A percentile compares a stretch with the other conserved stretches of the same genome.
Evolutionary conservation across 2,113 vertebrate species (phyloP).

Genomic region (Piaya cayana): DNA sequence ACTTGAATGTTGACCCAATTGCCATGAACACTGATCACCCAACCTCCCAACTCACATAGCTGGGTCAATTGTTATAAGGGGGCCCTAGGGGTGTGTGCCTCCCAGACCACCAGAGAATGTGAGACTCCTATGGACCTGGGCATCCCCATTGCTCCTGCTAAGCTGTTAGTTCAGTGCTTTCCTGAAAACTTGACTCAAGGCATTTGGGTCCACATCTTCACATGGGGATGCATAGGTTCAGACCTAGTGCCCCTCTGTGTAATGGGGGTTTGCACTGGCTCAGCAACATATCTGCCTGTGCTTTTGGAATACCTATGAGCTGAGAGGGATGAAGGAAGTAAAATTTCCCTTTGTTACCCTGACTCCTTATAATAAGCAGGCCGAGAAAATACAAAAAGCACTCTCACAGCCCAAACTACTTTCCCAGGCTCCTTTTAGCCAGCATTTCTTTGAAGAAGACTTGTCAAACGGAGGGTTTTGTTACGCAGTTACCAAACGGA

Average conservation of each 20-base stretch:
- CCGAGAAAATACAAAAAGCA: background rate
- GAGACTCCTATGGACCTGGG: background rate
- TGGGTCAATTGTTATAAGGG: background rate
- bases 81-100: accelerated
- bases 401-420: background rate
- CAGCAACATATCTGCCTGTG: background rate
- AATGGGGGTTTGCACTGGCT: background rate
- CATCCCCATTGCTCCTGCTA: background rate
- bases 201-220: background rate
- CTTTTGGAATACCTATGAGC: background rate
- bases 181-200: background rate
- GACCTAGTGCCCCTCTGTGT: no score
- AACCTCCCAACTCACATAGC: background rate
- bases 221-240: background rate
- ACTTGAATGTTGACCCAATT: background rate
- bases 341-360: background rate
- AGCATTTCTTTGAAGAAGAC: background rate
- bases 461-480: background rate
- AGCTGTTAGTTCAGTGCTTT: background rate
- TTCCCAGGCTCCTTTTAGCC: background rate
- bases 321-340: background rate
- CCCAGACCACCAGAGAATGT: background rate
- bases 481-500: background rate
- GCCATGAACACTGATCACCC: accelerated
- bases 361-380: background rate